Evolutionary conservation across 2,888 invertebrate genomes (phyloP), one percentile per base, ranked within the genome.

Genomic region (Cotesia congregata): DNA sequence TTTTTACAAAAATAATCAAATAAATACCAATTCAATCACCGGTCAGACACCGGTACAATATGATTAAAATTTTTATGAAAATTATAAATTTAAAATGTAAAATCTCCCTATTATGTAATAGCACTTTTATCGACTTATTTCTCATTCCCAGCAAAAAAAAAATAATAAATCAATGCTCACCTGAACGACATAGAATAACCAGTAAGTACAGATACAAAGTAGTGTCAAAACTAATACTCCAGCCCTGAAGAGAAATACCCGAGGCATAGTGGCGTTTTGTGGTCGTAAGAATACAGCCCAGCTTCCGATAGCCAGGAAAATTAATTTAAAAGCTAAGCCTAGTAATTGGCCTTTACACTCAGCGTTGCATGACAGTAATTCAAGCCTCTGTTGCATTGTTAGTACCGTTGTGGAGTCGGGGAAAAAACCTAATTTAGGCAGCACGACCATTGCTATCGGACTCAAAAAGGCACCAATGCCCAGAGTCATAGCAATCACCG

Each of bases 181-280:
- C 90, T 98, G 96, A 72, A 98, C 98, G 84, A 97, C 94, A 89
- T 98, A 99, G 90, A 99, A 99, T 17, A 99, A 91, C 99, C 99
- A 99, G 90, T 97, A 99, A 4, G 98, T 95, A 90, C 98, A 97
- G 80, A 96, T 95, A 89, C 98, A 95, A 12, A 99, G 94, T 62
- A 97, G 93, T 60, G 98, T 93, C 74, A 98, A 93, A 5, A 96
- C 93, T 77, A 98, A 91, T n/a, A 97, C 95, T 83, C 96, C 94
- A 0, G 97, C 95, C 83, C 98, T 93, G 87, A 97, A 97, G 69
- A 98, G 92, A 90, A 95, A 97, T 88, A 98, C 95, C 79, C 98
- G 92, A 1, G 98, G 98, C 91, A 98, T 93, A 15, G 96, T 96
- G 30, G 97, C 96, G 82, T 94, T 93, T 38, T 96, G 93, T 40